Evolutionary conservation across 2,113 vertebrate species (phyloP).

Genomic region (Alosa alosa): DNA sequence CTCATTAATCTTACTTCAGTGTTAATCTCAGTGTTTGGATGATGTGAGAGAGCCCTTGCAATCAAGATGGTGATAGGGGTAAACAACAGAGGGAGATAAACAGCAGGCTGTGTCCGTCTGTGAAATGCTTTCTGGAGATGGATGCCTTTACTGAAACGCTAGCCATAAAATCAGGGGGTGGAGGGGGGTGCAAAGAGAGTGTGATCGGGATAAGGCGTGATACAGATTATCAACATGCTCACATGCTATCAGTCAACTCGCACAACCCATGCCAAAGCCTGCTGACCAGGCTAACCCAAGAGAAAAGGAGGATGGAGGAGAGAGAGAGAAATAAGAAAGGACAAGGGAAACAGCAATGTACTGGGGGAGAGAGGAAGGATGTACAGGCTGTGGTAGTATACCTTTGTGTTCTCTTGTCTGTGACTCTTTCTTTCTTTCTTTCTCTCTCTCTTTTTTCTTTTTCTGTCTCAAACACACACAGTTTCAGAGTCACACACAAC

Average conservation of each 20-base stretch:
- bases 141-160: neutral
- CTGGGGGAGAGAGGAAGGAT: too few species aligned
- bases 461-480: slow-evolving; percentile 14
- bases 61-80: slow-evolving; percentile 17
- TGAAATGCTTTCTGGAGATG: neutral
- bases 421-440: neutral
- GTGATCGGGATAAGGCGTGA: neutral
- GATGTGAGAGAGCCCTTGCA: slow-evolving; percentile 29
- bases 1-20: neutral
- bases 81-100: slow-evolving; percentile 11
- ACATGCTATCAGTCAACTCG: slow-evolving; percentile 1
- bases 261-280: neutral
- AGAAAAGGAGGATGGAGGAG: too few species aligned
- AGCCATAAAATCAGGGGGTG: neutral
- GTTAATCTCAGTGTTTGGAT: slow-evolving; percentile 11
- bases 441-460: neutral
- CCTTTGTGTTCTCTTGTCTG: neutral
- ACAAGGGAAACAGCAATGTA: too few species aligned
- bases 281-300: slow-evolving; percentile 1
- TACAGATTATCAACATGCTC: slow-evolving; percentile 12
- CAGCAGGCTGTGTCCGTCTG: neutral
- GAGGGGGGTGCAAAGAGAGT: neutral
- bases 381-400: neutral
- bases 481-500: slow-evolving; percentile 32
- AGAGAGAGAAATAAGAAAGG: too few species aligned